phyloP scores from a whole-genome alignment of 2,888 invertebrate genomes.

The Agonopterix heracliana region DNA sequence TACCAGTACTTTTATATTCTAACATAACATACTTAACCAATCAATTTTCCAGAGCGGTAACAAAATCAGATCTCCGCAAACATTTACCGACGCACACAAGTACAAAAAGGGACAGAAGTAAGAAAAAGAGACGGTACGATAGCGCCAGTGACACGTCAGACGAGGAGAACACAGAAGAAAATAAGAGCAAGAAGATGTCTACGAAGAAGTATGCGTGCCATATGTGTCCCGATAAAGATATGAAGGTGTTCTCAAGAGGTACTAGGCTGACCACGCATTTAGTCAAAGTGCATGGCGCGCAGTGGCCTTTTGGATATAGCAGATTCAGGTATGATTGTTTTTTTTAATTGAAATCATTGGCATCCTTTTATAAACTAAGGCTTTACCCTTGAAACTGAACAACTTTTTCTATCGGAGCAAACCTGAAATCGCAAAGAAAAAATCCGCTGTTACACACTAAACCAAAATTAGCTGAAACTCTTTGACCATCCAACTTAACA shows the following conservation, averaged over 20 bases:
- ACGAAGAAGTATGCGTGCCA: slow-evolving; percentile 78
- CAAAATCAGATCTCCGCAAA: slow-evolving; percentile 74
- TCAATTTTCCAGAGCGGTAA: slow-evolving; percentile 70
- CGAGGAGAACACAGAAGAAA: slow-evolving; percentile 31
- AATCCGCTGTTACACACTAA: too few species aligned
- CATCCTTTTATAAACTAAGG: too few species aligned
- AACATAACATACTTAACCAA: too few species aligned
- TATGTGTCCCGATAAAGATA: slow-evolving; percentile 78
- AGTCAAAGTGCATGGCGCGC: slow-evolving; percentile 81
- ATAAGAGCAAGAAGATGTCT: slow-evolving; percentile 33
- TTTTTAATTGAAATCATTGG: too few species aligned
- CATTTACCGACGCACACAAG: slow-evolving; percentile 70
- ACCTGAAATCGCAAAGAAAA: too few species aligned
- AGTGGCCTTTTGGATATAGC: slow-evolving; percentile 85
- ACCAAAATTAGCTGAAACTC: too few species aligned
- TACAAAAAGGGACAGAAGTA: slow-evolving; percentile 27
- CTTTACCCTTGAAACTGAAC: too few species aligned
- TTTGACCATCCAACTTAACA: too few species aligned
- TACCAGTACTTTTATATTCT: too few species aligned
- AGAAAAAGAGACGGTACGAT: slow-evolving; percentile 3
- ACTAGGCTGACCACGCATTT: slow-evolving; percentile 82
- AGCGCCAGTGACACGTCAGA: slow-evolving; percentile 28
- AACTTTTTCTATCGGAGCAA: too few species aligned
- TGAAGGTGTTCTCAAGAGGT: slow-evolving; percentile 78
- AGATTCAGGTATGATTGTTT: slow-evolving; percentile 77